Percentiles rank a stretch among this genome's conserved stretches.
phyloP scores from a whole-genome alignment of 2,888 invertebrate genomes.

The Mimas tiliae region DNA sequence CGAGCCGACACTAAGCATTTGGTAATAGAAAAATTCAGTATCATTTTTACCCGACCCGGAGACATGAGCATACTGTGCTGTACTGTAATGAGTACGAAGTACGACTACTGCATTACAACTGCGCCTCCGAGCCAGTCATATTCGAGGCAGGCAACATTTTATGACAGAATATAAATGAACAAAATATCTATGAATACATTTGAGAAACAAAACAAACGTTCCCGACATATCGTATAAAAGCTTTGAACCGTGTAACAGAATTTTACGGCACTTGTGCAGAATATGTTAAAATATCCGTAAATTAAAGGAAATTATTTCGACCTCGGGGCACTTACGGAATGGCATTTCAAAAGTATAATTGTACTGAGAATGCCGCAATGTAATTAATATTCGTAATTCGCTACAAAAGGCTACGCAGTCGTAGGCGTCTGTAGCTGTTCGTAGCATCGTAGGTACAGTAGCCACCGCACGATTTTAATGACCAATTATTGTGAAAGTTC shows the following conservation, averaged over 20 bases:
- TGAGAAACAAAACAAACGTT: constrained; percentile 4
- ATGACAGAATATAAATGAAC: background rate
- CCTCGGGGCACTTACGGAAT: constrained; percentile 26
- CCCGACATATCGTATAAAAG: constrained; percentile 18
- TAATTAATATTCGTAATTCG: constrained; percentile 30
- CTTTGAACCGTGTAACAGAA: constrained; percentile 18
- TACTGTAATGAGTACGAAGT: too few species aligned
- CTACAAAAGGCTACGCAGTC: constrained; percentile 38
- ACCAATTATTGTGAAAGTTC: background rate
- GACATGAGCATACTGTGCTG: too few species aligned
- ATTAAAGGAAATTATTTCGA: constrained; percentile 25
- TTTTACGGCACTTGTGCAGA: constrained; percentile 16
- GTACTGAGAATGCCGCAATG: constrained; percentile 14
- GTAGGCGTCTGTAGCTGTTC: constrained; percentile 41
- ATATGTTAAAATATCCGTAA: constrained; percentile 24
- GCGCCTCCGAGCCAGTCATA: too few species aligned
- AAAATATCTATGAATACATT: constrained; percentile 4
- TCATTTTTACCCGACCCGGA: too few species aligned
- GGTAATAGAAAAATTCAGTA: too few species aligned
- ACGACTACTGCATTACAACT: too few species aligned
- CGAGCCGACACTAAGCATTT: too few species aligned
- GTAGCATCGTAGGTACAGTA: constrained; percentile 29
- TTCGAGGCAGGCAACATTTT: too few species aligned
- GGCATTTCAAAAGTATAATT: constrained; percentile 29
- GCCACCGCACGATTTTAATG: background rate